Conservation (phyloP, 2,888 invertebrate species). For the Anarsia innoxiella region DNA sequence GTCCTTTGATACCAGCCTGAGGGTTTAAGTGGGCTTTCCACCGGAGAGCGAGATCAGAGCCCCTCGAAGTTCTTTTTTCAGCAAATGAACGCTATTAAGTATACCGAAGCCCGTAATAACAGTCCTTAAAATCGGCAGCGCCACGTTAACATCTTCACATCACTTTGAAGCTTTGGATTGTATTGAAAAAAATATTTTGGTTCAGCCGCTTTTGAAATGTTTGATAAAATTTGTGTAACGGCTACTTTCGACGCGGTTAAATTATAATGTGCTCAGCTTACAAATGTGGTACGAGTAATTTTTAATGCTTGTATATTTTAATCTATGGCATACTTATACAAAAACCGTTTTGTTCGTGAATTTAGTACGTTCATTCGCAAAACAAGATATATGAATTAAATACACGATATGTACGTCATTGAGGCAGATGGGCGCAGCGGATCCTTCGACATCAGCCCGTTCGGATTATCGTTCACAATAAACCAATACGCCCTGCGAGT, state of each 20-base stretch:
- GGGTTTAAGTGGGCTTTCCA: slow-evolving; percentile 54
- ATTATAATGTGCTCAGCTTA: too few relatives aligned
- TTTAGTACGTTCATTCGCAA: background rate
- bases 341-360: too few relatives aligned
- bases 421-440: slow-evolving; percentile 18
- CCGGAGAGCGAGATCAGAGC: slow-evolving; percentile 36
- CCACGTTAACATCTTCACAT: slow-evolving; percentile 32
- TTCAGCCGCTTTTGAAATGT: too few relatives aligned
- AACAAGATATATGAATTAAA: slow-evolving; percentile 2
- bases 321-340: too few relatives aligned
- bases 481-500: slow-evolving; percentile 29
- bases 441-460: slow-evolving; percentile 4
- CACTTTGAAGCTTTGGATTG: slow-evolving; percentile 26
- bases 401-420: slow-evolving; percentile 12
- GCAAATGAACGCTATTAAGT: slow-evolving; percentile 42
- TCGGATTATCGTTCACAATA: slow-evolving; percentile 26
- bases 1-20: slow-evolving; percentile 50
- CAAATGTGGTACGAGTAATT: too few relatives aligned
- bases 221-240: too few relatives aligned
- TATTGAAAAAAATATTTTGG: too few relatives aligned
- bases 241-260: too few relatives aligned
- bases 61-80: slow-evolving; percentile 31
- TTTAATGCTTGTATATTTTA: too few relatives aligned
- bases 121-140: slow-evolving; percentile 29
- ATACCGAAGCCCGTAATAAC: slow-evolving; percentile 40